Conservation (phyloP, 2,113 vertebrate genomes). For the Corythaeola cristata region DNA sequence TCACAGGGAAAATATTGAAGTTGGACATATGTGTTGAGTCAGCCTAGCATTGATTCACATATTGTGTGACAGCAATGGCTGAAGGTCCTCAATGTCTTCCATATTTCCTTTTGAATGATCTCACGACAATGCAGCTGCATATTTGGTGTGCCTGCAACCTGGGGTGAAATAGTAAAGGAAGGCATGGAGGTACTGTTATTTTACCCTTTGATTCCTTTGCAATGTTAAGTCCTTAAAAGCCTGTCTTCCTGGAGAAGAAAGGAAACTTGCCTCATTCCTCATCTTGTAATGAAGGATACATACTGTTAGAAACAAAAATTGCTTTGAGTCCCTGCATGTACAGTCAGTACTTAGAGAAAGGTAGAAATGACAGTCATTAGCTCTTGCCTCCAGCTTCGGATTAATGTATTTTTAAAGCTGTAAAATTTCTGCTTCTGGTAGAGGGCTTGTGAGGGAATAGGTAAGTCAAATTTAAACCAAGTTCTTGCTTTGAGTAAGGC, state of each 20-base stretch:
- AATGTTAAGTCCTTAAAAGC: not conserved
- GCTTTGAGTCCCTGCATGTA: not conserved
- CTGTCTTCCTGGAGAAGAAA: not conserved
- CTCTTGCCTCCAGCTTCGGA: not conserved
- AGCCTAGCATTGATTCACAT: not conserved
- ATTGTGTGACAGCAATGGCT: not conserved
- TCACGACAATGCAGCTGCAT: not conserved
- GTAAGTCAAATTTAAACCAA: not conserved
- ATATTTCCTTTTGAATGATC: not conserved
- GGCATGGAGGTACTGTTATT: not conserved
- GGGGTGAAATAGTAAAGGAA: not conserved
- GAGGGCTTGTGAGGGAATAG: not conserved
- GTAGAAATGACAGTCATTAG: conserved; percentile 18
- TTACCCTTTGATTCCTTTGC: not conserved
- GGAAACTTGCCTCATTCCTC: not conserved
- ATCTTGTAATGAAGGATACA: not conserved
- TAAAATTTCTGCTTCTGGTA: not conserved
- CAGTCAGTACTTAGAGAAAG: not conserved
- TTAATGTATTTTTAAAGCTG: conserved; percentile 28
- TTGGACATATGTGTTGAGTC: not conserved
- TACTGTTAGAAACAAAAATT: not conserved
- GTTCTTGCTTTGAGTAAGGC: not conserved
- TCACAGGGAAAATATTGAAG: not conserved
- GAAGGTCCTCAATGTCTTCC: not conserved
- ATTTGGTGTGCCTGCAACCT: not conserved